phyloP scores from a whole-genome alignment of 2,797 vertebrate species.

The Gambelia wislizenii region DNA sequence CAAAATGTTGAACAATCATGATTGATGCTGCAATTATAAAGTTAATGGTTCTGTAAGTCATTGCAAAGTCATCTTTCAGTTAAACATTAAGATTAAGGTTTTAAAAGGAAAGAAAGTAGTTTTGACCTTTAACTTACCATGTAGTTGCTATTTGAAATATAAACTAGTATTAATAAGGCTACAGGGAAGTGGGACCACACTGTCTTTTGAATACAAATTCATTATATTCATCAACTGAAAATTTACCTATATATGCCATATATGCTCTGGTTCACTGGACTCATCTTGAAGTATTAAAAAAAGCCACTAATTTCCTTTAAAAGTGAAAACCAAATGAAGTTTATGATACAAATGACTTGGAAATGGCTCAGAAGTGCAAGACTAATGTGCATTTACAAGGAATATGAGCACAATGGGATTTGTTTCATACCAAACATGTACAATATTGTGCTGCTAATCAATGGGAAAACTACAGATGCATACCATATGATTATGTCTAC shows the following conservation, averaged over 20 bases:
- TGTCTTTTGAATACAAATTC: constrained; percentile 45
- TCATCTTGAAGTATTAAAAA: background rate
- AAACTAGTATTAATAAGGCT: constrained; percentile 45
- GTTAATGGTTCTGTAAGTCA: constrained; percentile 35
- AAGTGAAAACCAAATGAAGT: background rate
- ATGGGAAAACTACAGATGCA: too few relatives aligned
- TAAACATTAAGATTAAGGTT: constrained; percentile 29
- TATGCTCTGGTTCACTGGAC: constrained; percentile 3
- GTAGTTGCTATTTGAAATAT: background rate
- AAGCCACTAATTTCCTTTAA: constrained; percentile 1
- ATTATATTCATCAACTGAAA: constrained; percentile 29
- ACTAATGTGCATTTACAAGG: background rate
- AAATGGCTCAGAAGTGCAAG: background rate
- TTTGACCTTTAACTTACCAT: constrained; percentile 14
- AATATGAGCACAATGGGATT: background rate
- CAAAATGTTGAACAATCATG: constrained; percentile 37
- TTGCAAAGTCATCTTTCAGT: constrained; percentile 40
- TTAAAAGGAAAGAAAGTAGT: rapidly evolving
- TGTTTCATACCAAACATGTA: background rate
- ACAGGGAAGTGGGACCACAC: background rate
- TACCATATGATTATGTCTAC: background rate
- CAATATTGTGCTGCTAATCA: background rate
- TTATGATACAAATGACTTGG: background rate
- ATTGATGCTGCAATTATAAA: constrained; percentile 15
- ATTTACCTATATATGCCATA: constrained; percentile 7